Evolutionary conservation across 2,113 vertebrate genomes (phyloP).

Genomic region (Daubentonia madagascariensis): DNA sequence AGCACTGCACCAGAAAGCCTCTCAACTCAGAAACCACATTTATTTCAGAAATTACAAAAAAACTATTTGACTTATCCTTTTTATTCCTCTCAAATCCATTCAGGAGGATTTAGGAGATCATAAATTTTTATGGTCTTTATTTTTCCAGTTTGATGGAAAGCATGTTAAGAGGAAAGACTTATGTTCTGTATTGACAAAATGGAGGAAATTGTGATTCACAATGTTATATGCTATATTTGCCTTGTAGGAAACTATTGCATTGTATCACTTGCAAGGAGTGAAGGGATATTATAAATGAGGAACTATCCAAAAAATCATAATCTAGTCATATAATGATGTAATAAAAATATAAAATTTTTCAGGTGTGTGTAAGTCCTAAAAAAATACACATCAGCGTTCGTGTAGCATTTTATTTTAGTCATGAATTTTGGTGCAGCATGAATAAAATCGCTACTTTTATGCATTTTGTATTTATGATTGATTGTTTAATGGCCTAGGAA

Average conservation of each 20-base stretch:
- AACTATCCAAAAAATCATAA: constrained; percentile 1
- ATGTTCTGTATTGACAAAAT: background rate
- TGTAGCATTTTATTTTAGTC: background rate
- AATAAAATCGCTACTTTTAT: background rate
- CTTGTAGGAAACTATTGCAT: constrained; percentile 15
- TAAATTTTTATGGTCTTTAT: constrained; percentile 17
- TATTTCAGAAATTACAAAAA: constrained; percentile 13
- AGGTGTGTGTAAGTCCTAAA: background rate
- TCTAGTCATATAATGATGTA: background rate
- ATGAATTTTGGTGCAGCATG: background rate
- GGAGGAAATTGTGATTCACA: background rate
- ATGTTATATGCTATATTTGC: background rate
- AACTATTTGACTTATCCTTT: background rate
- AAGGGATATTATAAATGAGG: constrained; percentile 15
- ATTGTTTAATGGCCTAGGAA: background rate
- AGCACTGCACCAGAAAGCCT: background rate
- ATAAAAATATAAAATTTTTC: constrained; percentile 24
- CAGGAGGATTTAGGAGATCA: background rate
- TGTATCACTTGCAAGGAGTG: background rate
- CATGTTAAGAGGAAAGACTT: background rate
- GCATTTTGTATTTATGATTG: constrained; percentile 5
- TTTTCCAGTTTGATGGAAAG: constrained; percentile 32
- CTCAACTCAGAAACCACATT: background rate
- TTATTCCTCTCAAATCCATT: background rate
- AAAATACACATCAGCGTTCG: background rate